Percentiles rank a stretch among this genome's conserved stretches.
These are phyloP conservation scores for Cygnus buccinator DNA, from an alignment of 2,113 vertebrate species.

Conservation along the genomic window DNA sequence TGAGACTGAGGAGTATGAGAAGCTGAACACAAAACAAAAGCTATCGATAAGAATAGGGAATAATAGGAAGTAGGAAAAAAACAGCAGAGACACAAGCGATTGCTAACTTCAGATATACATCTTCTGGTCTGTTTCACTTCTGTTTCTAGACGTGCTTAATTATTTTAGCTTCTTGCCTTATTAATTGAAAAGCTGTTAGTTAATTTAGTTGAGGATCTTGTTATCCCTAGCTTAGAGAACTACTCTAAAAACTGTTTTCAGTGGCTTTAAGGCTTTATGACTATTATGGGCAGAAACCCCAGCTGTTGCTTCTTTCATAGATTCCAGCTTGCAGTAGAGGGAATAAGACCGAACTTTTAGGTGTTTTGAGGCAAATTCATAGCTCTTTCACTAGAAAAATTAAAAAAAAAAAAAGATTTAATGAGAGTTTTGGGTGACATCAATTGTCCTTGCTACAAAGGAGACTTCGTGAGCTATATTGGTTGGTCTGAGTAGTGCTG, in stretches of 20 bases:
- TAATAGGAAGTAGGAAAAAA: neutral
- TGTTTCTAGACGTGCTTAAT: neutral
- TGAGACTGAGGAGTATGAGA: neutral
- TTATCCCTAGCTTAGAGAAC: neutral
- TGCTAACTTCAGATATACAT: neutral
- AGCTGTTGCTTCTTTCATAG: neutral
- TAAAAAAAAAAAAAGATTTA: neutral
- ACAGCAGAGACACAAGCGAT: neutral
- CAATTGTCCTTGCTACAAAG: neutral
- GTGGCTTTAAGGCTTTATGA: neutral
- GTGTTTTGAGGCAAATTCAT: neutral
- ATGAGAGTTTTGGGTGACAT: neutral
- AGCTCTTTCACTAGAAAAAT: neutral
- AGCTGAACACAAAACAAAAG: neutral
- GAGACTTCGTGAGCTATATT: neutral
- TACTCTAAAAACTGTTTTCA: neutral
- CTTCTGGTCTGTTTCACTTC: neutral
- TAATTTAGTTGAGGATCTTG: neutral
- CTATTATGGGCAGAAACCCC: rapidly evolving
- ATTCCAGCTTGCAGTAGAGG: neutral
- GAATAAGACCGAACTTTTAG: neutral
- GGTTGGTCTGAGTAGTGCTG: neutral
- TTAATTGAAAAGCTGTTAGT: neutral
- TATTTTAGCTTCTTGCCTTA: neutral
- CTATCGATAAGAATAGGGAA: neutral